phyloP scores from a whole-genome alignment of 2,888 invertebrate genomes.

The Empis livida region DNA sequence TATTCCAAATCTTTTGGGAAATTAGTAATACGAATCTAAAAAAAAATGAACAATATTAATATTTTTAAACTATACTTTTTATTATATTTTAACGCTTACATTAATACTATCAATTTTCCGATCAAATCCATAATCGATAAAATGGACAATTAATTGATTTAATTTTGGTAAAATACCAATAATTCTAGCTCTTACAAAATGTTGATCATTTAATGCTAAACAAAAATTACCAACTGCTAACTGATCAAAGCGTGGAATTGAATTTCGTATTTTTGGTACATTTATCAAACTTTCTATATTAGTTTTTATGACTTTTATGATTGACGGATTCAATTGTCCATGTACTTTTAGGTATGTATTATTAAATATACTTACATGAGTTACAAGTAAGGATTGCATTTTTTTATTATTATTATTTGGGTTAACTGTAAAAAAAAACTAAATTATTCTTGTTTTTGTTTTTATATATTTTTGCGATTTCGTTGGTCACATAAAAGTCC shows the following conservation, averaged over 20 bases:
- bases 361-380: no score
- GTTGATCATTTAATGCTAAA: background rate
- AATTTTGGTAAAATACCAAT: background rate
- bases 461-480: no score
- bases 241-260: background rate
- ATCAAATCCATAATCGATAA: conserved; percentile 6
- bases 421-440: no score
- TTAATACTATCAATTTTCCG: background rate
- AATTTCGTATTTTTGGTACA: background rate
- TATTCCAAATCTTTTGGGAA: conserved; percentile 4
- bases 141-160: background rate
- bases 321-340: background rate
- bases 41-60: background rate
- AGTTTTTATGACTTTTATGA: background rate
- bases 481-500: no score
- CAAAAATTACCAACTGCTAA: background rate
- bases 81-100: conserved; percentile 1
- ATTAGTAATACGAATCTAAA: conserved; percentile 7
- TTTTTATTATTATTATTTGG: no score
- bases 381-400: no score
- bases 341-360: background rate
- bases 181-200: background rate
- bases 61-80: no score
- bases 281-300: background rate
- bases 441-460: no score